phyloP scores from a whole-genome alignment of 2,888 invertebrate genomes.

The Muscina levida region DNA sequence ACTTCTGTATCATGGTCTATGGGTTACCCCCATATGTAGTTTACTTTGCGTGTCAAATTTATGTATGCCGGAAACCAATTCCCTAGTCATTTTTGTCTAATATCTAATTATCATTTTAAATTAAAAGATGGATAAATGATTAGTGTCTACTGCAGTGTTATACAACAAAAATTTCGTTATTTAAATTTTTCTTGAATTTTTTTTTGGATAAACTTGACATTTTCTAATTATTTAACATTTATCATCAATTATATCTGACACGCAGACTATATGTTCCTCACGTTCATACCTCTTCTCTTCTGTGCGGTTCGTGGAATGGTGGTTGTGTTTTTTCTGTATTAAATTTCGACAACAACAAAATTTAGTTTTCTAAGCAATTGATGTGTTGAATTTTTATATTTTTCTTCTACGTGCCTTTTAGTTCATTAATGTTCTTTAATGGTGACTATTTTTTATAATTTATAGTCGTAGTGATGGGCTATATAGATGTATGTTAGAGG shows the following conservation, averaged over 20 bases:
- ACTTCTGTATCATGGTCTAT: too few relatives aligned
- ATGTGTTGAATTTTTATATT: slow-evolving; percentile 74
- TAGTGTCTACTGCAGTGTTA: slow-evolving; percentile 23
- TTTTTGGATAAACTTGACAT: slow-evolving; percentile 68
- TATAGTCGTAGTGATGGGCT: slow-evolving; percentile 14
- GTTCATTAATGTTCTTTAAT: slow-evolving; percentile 40
- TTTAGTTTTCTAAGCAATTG: slow-evolving; percentile 75
- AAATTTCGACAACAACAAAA: slow-evolving; percentile 41
- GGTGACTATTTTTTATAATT: slow-evolving; percentile 33
- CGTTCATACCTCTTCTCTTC: slow-evolving; percentile 21
- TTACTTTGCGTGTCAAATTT: too few relatives aligned
- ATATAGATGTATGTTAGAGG: too few relatives aligned
- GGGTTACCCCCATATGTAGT: too few relatives aligned
- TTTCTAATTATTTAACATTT: slow-evolving; percentile 78
- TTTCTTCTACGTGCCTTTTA: slow-evolving; percentile 35
- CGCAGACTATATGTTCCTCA: slow-evolving; percentile 59
- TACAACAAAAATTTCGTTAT: too few relatives aligned
- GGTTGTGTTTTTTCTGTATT: slow-evolving; percentile 51
- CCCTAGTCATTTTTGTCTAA: slow-evolving; percentile 16
- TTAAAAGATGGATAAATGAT: slow-evolving; percentile 62
- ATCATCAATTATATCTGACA: slow-evolving; percentile 77
- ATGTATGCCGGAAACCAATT: too few relatives aligned
- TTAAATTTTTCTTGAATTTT: too few relatives aligned
- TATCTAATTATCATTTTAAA: slow-evolving; percentile 59
- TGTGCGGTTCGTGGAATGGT: slow-evolving; percentile 31